Evolutionary conservation across 2,797 vertebrate species (phyloP).

Genomic region (Acipenser oxyrinchus): DNA sequence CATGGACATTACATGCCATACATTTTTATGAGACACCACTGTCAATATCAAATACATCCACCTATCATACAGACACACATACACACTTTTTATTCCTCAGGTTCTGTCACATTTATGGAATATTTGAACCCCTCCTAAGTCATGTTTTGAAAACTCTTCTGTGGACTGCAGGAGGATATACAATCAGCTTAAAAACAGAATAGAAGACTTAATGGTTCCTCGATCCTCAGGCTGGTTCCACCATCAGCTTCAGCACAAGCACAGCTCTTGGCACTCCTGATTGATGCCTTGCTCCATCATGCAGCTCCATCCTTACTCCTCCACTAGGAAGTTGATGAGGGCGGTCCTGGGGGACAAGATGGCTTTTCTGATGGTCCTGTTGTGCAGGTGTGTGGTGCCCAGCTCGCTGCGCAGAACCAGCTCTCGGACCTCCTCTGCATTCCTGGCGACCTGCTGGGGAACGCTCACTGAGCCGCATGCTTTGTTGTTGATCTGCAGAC

Average conservation of each 20-base stretch:
- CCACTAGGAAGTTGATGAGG: slow-evolving; percentile 85
- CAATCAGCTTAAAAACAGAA: no score
- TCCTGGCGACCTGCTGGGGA: slow-evolving; percentile 64
- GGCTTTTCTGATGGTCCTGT: slow-evolving; percentile 68
- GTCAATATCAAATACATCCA: neutral
- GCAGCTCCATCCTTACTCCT: slow-evolving; percentile 50
- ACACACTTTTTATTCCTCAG: no score
- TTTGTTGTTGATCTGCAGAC: slow-evolving; percentile 86
- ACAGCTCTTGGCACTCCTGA: no score
- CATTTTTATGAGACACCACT: no score
- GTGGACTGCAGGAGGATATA: no score
- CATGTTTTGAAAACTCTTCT: no score
- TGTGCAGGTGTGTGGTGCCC: slow-evolving; percentile 59
- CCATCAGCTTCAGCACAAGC: no score
- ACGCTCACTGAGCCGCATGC: slow-evolving; percentile 67
- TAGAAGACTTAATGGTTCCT: no score
- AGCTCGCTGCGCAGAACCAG: slow-evolving; percentile 76
- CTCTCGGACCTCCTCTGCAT: slow-evolving; percentile 60
- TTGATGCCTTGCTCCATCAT: no score
- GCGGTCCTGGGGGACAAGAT: slow-evolving; percentile 82
- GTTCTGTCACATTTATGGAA: neutral
- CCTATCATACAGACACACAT: neutral
- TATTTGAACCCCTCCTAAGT: no score
- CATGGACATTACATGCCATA: no score
- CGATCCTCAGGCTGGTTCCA: no score